Percentiles rank a stretch among this genome's conserved stretches.
Conservation (phyloP, 1,140 invertebrate species). For the Leptinotarsa undecemlineata region DNA sequence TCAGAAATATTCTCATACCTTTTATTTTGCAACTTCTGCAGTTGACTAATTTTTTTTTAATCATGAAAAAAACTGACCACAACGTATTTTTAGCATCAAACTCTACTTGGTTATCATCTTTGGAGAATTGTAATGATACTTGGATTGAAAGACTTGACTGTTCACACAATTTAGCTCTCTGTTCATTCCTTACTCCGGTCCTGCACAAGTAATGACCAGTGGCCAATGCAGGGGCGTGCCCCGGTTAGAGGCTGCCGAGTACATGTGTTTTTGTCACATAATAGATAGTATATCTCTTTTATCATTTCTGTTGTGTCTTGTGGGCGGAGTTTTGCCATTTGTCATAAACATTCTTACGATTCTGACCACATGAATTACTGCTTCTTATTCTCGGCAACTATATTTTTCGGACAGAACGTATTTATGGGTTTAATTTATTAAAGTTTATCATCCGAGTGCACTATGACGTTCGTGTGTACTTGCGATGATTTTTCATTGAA, state of each 20-base stretch:
- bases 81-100: not conserved
- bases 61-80: not conserved
- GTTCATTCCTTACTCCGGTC: not conserved
- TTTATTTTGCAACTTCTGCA: not conserved
- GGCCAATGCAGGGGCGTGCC: conserved; percentile 31
- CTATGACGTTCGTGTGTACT: not conserved
- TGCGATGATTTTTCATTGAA: no score
- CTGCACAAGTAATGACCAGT: conserved; percentile 16
- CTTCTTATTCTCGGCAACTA: conserved; percentile 14
- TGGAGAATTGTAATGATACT: not conserved
- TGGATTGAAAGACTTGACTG: not conserved
- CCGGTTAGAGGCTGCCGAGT: conserved; percentile 36
- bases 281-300: conserved; percentile 46
- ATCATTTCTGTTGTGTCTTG: conserved; percentile 21
- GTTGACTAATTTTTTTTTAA: not conserved
- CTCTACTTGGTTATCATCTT: not conserved
- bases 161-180: not conserved
- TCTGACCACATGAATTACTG: conserved; percentile 25
- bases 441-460: not conserved
- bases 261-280: conserved; percentile 48
- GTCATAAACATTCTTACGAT: conserved; percentile 39
- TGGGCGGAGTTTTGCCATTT: conserved; percentile 39
- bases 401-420: conserved; percentile 17
- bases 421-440: conserved; percentile 22
- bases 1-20: no score